Evolutionary conservation across 2,797 vertebrate species (phyloP).

Genomic region (Lateolabrax maculatus): DNA sequence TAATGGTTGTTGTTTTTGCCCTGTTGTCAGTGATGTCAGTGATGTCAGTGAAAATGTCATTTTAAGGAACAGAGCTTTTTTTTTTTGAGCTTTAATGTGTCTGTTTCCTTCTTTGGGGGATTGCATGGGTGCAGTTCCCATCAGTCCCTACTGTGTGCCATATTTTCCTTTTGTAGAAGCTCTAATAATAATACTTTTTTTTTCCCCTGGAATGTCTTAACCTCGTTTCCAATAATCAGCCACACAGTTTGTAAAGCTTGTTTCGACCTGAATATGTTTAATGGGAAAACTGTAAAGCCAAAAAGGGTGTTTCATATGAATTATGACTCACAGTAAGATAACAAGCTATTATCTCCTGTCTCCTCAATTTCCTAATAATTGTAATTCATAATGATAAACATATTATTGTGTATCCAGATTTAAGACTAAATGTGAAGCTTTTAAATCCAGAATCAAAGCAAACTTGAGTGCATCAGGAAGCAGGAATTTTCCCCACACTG

Average conservation of each 20-base stretch:
- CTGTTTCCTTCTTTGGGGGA: slow-evolving; percentile 43
- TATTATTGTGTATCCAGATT: neutral
- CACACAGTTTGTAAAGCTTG: neutral
- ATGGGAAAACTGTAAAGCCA: neutral
- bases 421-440: neutral
- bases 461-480: slow-evolving; percentile 47
- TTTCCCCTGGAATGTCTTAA: slow-evolving; percentile 6
- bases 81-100: slow-evolving; percentile 18
- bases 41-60: slow-evolving; percentile 28
- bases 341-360: neutral
- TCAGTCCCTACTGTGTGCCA: slow-evolving; percentile 18
- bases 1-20: neutral
- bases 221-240: slow-evolving; percentile 4
- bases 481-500: slow-evolving; percentile 69
- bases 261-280: neutral
- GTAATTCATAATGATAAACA: neutral
- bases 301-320: neutral
- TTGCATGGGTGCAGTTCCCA: slow-evolving; percentile 33
- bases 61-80: slow-evolving; percentile 49
- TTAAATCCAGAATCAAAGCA: slow-evolving; percentile 24
- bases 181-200: slow-evolving; percentile 1
- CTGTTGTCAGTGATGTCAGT: slow-evolving; percentile 7
- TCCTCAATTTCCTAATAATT: neutral
- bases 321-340: neutral
- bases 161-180: neutral